phyloP scores from a whole-genome alignment of 1,140 invertebrate genomes.

The Hyles euphorbiae region DNA sequence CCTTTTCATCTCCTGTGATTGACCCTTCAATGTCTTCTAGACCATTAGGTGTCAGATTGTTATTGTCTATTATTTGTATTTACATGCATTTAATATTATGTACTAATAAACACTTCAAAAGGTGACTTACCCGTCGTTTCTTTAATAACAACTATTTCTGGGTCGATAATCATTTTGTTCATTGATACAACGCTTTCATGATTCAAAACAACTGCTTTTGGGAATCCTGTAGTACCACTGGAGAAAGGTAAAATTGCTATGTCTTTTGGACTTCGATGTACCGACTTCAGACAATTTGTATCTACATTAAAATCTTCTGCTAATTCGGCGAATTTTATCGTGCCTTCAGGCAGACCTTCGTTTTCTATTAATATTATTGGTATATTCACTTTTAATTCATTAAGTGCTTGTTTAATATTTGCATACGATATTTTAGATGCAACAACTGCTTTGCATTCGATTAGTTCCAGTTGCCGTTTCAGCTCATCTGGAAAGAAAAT shows the following conservation, averaged over 20 bases:
- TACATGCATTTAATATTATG: no score
- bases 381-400: constrained; percentile 60
- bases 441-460: constrained; percentile 81
- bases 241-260: constrained; percentile 80
- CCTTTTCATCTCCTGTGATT: no score
- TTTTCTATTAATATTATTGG: constrained; percentile 77
- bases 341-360: constrained; percentile 65
- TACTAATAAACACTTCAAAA: constrained; percentile 1
- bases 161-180: constrained; percentile 61
- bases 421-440: constrained; percentile 76
- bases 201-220: constrained; percentile 90
- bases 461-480: constrained; percentile 80
- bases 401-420: constrained; percentile 65
- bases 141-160: constrained; percentile 46
- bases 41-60: no score
- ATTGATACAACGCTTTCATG: constrained; percentile 80
- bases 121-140: constrained; percentile 48
- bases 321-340: constrained; percentile 78
- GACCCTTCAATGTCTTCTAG: no score
- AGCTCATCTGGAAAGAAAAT: constrained; percentile 82
- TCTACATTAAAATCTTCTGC: constrained; percentile 70
- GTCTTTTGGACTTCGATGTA: constrained; percentile 66
- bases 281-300: constrained; percentile 64
- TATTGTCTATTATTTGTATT: no score
- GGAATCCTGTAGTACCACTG: constrained; percentile 91